phyloP scores from a whole-genome alignment of 2,113 vertebrate species.

The Bostrychus sinensis region DNA sequence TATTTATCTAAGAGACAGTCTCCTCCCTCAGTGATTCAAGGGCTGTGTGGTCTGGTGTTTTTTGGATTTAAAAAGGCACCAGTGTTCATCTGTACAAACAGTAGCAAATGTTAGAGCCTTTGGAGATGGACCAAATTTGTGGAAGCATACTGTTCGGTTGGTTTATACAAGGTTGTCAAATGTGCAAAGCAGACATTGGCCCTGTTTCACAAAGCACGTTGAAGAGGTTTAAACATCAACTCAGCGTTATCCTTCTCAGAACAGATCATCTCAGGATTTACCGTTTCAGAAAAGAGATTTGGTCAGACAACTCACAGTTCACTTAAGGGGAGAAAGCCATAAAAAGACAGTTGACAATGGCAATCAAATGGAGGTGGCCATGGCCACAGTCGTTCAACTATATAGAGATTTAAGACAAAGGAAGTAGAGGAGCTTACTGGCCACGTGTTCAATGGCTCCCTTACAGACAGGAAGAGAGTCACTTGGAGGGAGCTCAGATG shows the following conservation, averaged over 20 bases:
- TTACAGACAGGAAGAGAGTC: no score
- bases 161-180: neutral
- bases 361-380: neutral
- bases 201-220: neutral
- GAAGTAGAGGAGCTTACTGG: no score
- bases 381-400: no score
- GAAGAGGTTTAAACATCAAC: neutral
- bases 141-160: neutral
- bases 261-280: neutral
- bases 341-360: neutral
- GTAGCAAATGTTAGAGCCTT: neutral
- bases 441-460: no score
- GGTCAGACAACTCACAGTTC: neutral
- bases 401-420: no score
- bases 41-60: neutral
- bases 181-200: neutral
- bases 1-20: neutral
- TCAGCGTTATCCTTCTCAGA: no score
- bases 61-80: neutral
- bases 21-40: neutral
- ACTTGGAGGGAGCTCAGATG: no score
- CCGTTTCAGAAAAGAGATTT: conserved; percentile 4
- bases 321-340: neutral
- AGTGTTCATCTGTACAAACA: conserved; percentile 1
- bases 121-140: neutral